phyloP scores from a whole-genome alignment of 2,113 vertebrate species.

The Mesitornis unicolor region DNA sequence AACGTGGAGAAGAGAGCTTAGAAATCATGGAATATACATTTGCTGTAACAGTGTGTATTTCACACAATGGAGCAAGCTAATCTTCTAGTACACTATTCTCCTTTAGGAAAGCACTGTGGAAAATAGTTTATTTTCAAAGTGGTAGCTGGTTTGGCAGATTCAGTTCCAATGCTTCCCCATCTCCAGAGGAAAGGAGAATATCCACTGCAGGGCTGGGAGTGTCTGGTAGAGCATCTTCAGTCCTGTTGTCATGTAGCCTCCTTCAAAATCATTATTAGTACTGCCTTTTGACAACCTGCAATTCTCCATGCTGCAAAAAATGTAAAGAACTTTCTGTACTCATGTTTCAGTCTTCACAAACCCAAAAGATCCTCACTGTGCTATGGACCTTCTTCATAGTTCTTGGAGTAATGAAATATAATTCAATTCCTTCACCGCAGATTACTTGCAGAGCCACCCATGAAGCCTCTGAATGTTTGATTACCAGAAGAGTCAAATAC shows the following conservation, averaged over 20 bases:
- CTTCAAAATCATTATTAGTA: neutral
- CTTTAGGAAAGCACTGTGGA: neutral
- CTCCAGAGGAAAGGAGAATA: neutral
- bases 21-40: neutral
- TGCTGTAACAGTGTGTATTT: neutral
- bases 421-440: neutral
- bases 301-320: neutral
- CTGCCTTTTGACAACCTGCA: neutral
- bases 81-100: neutral
- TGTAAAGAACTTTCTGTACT: neutral
- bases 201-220: neutral
- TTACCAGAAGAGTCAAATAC: neutral
- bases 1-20: neutral
- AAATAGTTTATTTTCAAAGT: neutral
- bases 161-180: neutral
- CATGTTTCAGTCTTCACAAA: neutral
- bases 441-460: neutral
- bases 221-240: neutral
- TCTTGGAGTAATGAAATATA: neutral
- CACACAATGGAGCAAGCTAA: neutral
- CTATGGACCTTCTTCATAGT: neutral
- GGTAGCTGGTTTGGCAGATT: neutral
- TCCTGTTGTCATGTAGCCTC: neutral
- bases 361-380: neutral
- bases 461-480: neutral